These are phyloP conservation scores for Muscicapa comitata DNA, from an alignment of 2,797 vertebrate genomes.

Conservation along the genomic window DNA sequence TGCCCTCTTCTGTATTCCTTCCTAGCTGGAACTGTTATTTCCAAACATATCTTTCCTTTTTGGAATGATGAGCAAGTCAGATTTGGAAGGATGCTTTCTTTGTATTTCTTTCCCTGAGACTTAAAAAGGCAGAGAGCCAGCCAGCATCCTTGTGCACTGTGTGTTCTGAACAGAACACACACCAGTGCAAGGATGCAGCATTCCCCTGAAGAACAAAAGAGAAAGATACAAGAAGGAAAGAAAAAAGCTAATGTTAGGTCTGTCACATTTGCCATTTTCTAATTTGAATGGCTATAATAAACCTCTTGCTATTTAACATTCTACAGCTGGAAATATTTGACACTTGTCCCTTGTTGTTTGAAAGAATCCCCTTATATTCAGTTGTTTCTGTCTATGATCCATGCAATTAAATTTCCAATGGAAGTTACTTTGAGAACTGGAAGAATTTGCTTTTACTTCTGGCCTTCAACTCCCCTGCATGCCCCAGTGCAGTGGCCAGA, in stretches of 20 bases:
- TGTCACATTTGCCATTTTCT: not conserved
- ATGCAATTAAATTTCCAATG: not conserved
- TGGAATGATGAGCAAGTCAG: not conserved
- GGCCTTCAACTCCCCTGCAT: fast-evolving
- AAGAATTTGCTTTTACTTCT: not conserved
- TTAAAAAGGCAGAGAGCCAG: not conserved
- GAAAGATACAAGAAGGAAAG: not conserved
- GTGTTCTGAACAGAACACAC: not conserved
- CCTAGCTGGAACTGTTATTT: not conserved
- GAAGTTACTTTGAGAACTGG: not conserved
- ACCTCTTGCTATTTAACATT: not conserved
- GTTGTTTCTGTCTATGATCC: not conserved
- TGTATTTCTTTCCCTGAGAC: not conserved
- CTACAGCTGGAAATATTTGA: not conserved
- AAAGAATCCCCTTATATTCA: not conserved
- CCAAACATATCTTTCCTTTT: not conserved
- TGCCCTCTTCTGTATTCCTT: not conserved
- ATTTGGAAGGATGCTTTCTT: not conserved
- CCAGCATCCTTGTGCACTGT: not conserved
- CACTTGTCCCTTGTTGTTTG: not conserved
- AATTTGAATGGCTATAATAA: not conserved
- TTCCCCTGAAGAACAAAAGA: not conserved
- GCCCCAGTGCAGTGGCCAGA: fast-evolving
- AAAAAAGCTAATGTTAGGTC: not conserved
- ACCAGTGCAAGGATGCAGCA: not conserved